Evolutionary conservation across 2,113 vertebrate species (phyloP).

Genomic region (Agelaius phoeniceus): DNA sequence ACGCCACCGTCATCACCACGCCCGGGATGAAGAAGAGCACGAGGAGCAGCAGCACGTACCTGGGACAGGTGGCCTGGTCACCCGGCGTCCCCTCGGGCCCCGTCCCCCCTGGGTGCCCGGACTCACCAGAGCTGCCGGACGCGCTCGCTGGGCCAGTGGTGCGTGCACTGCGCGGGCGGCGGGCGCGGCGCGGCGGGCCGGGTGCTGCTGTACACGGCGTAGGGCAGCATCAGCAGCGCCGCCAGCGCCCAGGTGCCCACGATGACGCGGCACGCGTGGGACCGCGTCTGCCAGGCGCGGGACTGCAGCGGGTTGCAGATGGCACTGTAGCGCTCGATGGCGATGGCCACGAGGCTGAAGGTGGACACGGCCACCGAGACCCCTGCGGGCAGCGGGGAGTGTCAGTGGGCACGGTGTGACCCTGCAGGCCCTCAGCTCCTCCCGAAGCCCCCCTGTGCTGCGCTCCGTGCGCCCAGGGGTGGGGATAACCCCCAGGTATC

Average conservation of each 20-base stretch:
- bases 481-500: no score
- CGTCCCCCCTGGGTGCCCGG: background rate
- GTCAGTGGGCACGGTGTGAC: accelerated
- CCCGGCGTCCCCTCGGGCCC: accelerated
- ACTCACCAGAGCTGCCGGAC: slow-evolving; percentile 89
- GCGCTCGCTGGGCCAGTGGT: slow-evolving; percentile 79
- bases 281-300: slow-evolving; percentile 93
- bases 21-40: slow-evolving; percentile 78
- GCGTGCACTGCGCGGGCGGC: slow-evolving; percentile 77
- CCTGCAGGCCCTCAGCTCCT: background rate
- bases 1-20: slow-evolving; percentile 75
- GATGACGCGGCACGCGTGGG: slow-evolving; percentile 92
- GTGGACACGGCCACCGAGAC: slow-evolving; percentile 95
- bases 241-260: slow-evolving; percentile 88
- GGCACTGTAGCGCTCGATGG: slow-evolving; percentile 94
- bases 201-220: slow-evolving; percentile 86
- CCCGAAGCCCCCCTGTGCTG: background rate
- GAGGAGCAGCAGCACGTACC: slow-evolving; percentile 77
- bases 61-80: background rate
- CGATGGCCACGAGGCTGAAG: slow-evolving; percentile 93
- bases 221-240: slow-evolving; percentile 90
- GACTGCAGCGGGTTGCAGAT: slow-evolving; percentile 96
- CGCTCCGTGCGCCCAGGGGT: accelerated
- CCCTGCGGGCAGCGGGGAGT: slow-evolving; percentile 62
- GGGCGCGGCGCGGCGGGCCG: slow-evolving; percentile 48